Evolutionary conservation across 2,797 vertebrate species (phyloP), one percentile per base, ranked within the genome.

Genomic region (Micromesistius poutassou): DNA sequence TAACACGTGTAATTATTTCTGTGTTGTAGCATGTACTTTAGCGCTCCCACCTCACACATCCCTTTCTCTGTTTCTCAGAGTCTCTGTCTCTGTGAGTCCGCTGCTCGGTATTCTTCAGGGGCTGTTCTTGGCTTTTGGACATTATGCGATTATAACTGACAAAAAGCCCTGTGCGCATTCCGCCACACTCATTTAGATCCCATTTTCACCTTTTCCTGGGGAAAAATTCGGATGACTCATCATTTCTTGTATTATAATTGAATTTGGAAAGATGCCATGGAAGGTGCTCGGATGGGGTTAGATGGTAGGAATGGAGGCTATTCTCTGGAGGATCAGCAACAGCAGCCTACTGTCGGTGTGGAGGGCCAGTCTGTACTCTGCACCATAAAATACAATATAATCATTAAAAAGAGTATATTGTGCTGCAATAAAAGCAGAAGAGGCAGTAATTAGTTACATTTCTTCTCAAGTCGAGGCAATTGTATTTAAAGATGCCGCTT

Each of bases 181-280:
- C 71, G 86, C 83, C 86, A 87, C 82, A 87, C 87, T 91, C 86
- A 93, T 93, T 92, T 91, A 90, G 91, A 93, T 93, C 87, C 92
- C 85, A 92, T 93, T 92, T 62, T 62, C 55, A 25, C 89, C 80
- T 83, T 84, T 89, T 77, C 83, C 79, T 87, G 90, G 92, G 81
- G 88, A 84, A 83, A 89, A 86, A 91, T 87, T 90, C 82, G 87
- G 87, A 92, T 91, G 91, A 93, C 83, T 89, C 87, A 82, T 83
- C 89, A 83, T 86, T 90, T 93, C 55, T 85, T 83, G 87, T 88
- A 89, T 87, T 77, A 90, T 92, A 91, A 93, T 90, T 93, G 87
- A 92, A 92, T 93, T 91, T 85, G 77, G 85, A 80, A 80, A 22
- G 55, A 22, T 10, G 80, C 79, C 42, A 16, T 19, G 55, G 22